A percentile compares a stretch with the other conserved stretches of the same genome.
Conservation (phyloP, 2,797 vertebrate species). For the Chiroxiphia lanceolata region DNA sequence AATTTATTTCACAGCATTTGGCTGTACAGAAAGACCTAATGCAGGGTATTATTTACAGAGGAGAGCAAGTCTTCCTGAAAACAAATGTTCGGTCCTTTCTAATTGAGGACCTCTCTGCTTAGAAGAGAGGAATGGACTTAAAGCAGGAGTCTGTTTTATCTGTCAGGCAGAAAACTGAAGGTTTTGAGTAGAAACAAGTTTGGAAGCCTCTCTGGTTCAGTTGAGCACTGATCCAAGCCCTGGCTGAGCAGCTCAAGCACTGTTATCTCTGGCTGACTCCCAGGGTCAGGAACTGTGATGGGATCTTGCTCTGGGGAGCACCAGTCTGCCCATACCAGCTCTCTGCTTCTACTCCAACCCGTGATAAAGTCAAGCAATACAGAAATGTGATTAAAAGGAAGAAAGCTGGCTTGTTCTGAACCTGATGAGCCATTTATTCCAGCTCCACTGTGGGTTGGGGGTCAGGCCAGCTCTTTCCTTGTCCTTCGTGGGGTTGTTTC, state of each 20-base stretch:
- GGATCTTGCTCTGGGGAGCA: neutral
- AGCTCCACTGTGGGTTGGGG: neutral
- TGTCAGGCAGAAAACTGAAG: neutral
- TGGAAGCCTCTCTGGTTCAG: neutral
- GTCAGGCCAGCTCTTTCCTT: neutral
- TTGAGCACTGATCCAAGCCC: neutral
- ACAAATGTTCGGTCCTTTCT: neutral
- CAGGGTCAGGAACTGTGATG: neutral
- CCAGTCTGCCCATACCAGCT: neutral
- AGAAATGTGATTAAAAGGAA: neutral
- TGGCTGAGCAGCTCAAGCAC: neutral
- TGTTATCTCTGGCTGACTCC: neutral
- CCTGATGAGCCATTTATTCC: neutral
- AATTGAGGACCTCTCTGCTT: neutral
- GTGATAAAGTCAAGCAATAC: neutral
- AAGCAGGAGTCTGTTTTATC: neutral
- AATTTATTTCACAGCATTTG: constrained; percentile 72
- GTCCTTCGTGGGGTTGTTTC: neutral
- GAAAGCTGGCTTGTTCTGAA: neutral
- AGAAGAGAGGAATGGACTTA: neutral
- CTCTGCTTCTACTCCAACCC: neutral
- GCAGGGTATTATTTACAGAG: neutral
- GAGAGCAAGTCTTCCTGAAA: neutral
- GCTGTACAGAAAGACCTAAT: constrained; percentile 28
- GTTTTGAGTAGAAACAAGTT: neutral